A percentile compares a stretch with the other conserved stretches of the same genome.
phyloP scores from a whole-genome alignment of 2,888 invertebrate species.

The Pseudolycoriella hygida region DNA sequence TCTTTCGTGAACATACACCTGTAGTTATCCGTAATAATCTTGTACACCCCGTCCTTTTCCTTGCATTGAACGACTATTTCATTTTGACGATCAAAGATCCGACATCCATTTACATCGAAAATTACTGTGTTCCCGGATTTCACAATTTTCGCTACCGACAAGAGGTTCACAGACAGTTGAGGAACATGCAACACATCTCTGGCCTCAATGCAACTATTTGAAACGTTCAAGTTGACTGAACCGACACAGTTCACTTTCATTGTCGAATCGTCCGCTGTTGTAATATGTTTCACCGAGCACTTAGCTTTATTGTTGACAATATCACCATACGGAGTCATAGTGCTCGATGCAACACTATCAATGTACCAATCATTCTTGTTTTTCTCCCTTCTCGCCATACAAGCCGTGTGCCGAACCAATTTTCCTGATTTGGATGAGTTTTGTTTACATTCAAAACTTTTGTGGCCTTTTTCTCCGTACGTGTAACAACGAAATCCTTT shows the following conservation, averaged over 20 bases:
- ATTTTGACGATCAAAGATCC: conserved; percentile 8
- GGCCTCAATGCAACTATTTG: neutral
- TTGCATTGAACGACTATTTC: conserved; percentile 9
- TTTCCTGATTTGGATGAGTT: no score
- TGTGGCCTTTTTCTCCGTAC: no score
- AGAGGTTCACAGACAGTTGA: conserved; percentile 10
- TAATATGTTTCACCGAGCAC: conserved; percentile 5
- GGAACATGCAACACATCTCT: conserved; percentile 7
- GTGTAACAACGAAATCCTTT: no score
- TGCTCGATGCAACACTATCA: conserved; percentile 15
- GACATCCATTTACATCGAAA: conserved; percentile 11
- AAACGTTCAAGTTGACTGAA: conserved; percentile 9
- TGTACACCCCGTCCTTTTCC: conserved; percentile 9
- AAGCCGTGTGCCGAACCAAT: no score
- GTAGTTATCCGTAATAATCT: neutral
- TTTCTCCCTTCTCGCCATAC: no score
- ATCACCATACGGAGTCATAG: conserved; percentile 13
- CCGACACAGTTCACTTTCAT: conserved; percentile 9
- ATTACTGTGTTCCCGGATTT: conserved; percentile 11
- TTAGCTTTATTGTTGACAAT: conserved; percentile 2
- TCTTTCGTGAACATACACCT: conserved; percentile 2
- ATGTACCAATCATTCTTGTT: conserved; percentile 18
- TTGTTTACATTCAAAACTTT: no score
- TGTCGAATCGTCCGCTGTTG: conserved; percentile 9
- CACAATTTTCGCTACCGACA: conserved; percentile 10